Base-by-base conservation (phyloP, 2,888 invertebrate genomes). In the Phengaris arion region DNA sequence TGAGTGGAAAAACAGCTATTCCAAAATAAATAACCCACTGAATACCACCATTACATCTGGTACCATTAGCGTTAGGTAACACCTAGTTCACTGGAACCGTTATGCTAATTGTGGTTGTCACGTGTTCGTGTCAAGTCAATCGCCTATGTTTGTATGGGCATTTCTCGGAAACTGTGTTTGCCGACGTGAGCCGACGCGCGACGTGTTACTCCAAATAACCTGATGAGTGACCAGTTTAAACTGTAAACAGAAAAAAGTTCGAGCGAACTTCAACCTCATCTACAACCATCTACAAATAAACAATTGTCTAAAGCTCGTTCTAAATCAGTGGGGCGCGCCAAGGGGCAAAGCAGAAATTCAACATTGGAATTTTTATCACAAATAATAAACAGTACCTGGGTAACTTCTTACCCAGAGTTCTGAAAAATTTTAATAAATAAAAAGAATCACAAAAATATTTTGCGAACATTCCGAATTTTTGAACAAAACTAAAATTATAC, bases 91-190 rank as follows among this genome's bases (percentile, higher is more conserved):
- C 64, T 64, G 72, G 51, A 51, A 52, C 51, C 54, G 15, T 70
- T 70, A 46, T 12, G 70, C 69, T 48, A 48, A 69, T 69, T 48
- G 69, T 46, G 46, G 46, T 69, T n/a, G 52, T 70, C 70, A 22
- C 52, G 15, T 51, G 22, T 51, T 48, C 51, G 70, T 70, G 70
- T 51, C 70, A 70, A 70, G 70, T 70, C 70, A 48, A 51, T 70
- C 51, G 70, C 51, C 22, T 51, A 48, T 22, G 48, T 48, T 51
- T 48, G 22, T 48, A 15, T 51, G 48, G 48, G 10, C 13, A 6
- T 48, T 70, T 70, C 70, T 51, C 15, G 51, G 70, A 70, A 70
- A 64, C 64, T 12, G 35, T 45, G 64, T 64, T 64, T 64, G 64
- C 13, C 6, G 35, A 64, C 52, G 10, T 10, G 10, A 8, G 48